These are phyloP conservation scores for Esox masquinongy DNA, from an alignment of 2,797 vertebrate species.

Conservation along the genomic window DNA sequence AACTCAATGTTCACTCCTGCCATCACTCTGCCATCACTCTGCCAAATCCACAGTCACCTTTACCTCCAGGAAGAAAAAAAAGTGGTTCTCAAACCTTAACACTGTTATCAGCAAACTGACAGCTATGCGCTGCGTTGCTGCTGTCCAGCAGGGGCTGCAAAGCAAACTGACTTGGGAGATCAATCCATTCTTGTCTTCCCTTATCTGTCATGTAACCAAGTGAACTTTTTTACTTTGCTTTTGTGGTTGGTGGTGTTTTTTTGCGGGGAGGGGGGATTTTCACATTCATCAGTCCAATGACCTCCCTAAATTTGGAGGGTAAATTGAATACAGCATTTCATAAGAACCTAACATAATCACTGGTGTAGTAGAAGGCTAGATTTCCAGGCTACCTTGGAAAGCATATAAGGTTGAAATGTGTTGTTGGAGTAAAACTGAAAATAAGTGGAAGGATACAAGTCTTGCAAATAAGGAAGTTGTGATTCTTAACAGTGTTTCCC, in stretches of 20 bases:
- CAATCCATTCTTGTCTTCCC: background rate
- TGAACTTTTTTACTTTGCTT: background rate
- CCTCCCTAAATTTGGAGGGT: background rate
- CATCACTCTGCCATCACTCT: background rate
- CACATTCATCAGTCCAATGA: background rate
- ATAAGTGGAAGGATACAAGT: background rate
- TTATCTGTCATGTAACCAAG: slow-evolving; percentile 2
- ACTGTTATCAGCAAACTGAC: slow-evolving; percentile 3
- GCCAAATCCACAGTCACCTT: background rate
- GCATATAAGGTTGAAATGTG: background rate
- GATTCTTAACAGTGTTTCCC: background rate
- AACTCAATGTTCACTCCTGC: slow-evolving; percentile 3
- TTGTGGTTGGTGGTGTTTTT: background rate
- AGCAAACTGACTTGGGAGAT: background rate
- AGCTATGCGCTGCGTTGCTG: background rate
- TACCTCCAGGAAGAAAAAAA: background rate
- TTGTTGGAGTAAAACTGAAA: background rate
- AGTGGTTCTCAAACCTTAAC: background rate
- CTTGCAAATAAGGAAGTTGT: background rate
- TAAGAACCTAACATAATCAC: background rate
- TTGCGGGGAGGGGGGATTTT: background rate
- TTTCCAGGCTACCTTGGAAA: background rate
- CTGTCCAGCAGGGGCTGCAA: background rate
- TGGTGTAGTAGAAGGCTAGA: background rate
- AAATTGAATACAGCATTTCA: background rate